phyloP scores from a whole-genome alignment of 2,797 vertebrate genomes.

The Moxostoma hubbsi region DNA sequence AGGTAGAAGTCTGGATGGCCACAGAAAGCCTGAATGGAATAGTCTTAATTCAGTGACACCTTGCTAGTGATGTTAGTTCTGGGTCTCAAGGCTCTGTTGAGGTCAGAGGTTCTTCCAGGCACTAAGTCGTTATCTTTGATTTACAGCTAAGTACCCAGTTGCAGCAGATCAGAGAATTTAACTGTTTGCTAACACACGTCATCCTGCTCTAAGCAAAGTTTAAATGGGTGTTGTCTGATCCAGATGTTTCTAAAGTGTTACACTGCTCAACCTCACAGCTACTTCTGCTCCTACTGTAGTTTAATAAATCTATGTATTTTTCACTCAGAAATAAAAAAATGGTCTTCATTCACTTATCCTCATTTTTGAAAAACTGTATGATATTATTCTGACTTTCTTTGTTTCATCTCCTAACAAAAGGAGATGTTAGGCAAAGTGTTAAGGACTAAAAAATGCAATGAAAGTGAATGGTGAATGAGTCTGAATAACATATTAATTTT shows the following conservation, averaged over 20 bases:
- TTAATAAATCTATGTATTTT: neutral
- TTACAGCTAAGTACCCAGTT: slow-evolving; percentile 71
- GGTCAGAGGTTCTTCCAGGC: slow-evolving; percentile 48
- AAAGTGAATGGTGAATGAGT: too few species aligned
- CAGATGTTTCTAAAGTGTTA: slow-evolving; percentile 74
- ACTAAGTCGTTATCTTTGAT: slow-evolving; percentile 69
- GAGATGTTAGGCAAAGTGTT: too few species aligned
- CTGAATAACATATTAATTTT: too few species aligned
- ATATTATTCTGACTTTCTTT: too few species aligned
- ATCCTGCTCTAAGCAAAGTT: slow-evolving; percentile 80
- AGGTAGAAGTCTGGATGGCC: too few species aligned
- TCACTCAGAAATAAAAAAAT: too few species aligned
- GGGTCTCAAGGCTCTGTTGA: slow-evolving; percentile 21
- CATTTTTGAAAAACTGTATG: too few species aligned
- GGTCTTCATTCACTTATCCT: too few species aligned
- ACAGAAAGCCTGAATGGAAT: neutral
- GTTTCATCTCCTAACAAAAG: too few species aligned
- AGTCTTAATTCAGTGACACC: neutral
- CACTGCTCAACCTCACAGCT: slow-evolving; percentile 46
- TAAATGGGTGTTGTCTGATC: slow-evolving; percentile 81
- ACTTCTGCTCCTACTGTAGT: neutral
- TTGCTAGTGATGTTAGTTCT: slow-evolving; percentile 3
- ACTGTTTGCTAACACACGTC: slow-evolving; percentile 81
- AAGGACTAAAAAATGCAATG: too few species aligned
- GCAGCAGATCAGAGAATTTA: slow-evolving; percentile 76